Base-by-base conservation (phyloP, 2,797 vertebrate genomes). In the Notamacropus eugenii region DNA sequence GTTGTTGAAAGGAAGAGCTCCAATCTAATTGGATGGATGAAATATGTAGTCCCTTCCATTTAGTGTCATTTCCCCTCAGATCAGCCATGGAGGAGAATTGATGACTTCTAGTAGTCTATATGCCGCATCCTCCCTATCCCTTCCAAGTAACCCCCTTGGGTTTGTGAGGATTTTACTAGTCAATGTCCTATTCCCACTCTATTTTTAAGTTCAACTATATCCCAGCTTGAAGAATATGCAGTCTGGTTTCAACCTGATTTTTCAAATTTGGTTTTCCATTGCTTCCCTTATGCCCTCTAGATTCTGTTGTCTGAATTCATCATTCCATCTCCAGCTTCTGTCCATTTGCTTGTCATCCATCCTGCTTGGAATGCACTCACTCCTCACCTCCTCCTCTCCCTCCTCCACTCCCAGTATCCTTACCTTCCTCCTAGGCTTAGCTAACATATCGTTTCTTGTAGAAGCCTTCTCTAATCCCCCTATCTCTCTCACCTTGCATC, bases 21-120 rank as follows among this genome's bases (percentile, higher is more conserved):
- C 92, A 95, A 93, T 54, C 96, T 95, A 93, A 97, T 97, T 97
- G 97, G 96, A 95, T 97, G 95, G 96, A 97, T 97, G 96, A 97
- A 95, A 62, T 95, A 95, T 93, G 57, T 87, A 46, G 90, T 96
- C 96, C 94, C 90, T 97, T 92, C 96, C 94, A 95, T 95, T 96
- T 95, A 55, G 96, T 97, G 96, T 94, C 90, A 96, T 97, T 97
- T 97, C 93, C 95, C 97, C 96, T 97, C 97, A 98, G 94, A 92
- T 94, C 94, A 93, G 90, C 93, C 94, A 93, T 24, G 13, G 6
- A 96, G 91, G 93, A 55, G 94, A 92, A 10, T 6, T 0, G 52
- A 34, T 90, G 95, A 27, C 55, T 74, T 92, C 82, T 24, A 29
- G 92, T 90, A 94, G 95, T 52, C 46, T 87, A 24, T 82, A 46